phyloP scores from a whole-genome alignment of 2,113 vertebrate species.

The Chloropsis hardwickii region DNA sequence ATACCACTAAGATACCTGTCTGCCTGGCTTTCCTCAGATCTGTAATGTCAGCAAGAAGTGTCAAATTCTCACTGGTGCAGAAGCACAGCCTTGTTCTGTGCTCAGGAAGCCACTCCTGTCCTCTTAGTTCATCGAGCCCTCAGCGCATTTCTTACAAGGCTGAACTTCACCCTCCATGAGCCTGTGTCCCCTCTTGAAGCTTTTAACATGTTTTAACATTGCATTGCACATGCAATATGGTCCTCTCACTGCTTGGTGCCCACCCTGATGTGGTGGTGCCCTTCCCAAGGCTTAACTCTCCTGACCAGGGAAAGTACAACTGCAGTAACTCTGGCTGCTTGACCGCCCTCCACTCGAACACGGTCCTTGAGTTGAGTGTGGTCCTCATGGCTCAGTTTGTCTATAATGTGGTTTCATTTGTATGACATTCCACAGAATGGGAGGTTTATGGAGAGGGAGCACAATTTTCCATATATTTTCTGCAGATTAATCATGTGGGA shows the following conservation, averaged over 20 bases:
- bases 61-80: background rate
- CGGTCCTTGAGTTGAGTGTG: fast-evolving
- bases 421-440: background rate
- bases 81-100: background rate
- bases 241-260: background rate
- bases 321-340: background rate
- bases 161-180: background rate
- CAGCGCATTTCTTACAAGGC: fast-evolving
- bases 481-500: background rate
- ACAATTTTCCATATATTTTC: background rate
- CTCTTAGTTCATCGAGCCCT: background rate
- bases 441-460: background rate
- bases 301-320: background rate
- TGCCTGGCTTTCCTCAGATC: background rate
- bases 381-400: fast-evolving
- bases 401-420: background rate
- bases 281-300: background rate
- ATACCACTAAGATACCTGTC: background rate
- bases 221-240: fast-evolving
- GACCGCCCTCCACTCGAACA: background rate
- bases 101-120: background rate
- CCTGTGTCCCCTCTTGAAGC: background rate
- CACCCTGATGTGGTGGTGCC: background rate
- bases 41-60: background rate
- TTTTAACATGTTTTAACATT: fast-evolving